Evolutionary conservation across 2,113 vertebrate genomes (phyloP), one percentile per base, ranked within the genome.

Genomic region (Leptodactylus fuscus): DNA sequence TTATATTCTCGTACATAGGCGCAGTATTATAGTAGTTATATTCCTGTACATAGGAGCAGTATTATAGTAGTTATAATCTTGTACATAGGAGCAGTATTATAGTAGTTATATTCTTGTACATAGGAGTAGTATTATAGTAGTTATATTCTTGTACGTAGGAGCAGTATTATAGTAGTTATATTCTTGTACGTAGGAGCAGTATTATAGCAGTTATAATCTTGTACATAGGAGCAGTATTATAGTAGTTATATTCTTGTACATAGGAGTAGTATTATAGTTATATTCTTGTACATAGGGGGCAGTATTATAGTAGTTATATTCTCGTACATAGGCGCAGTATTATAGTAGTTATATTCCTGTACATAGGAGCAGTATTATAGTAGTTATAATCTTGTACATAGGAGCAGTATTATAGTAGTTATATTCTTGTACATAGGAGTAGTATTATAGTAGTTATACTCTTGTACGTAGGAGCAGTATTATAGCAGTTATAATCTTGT

Each of bases 381-480:
- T 58, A 58, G 49, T 51, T 55, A 55, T 55, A 55, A 22, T 55
- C 51, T 55, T 55, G 51, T 55, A 55, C 10, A 55, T 55, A 55
- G 51, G 51, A 8, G 51, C 51, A 55, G 51, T 55, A 55, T 55
- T 55, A 55, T 55, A 55, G 51, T n/a, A 55, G 51, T 55, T 55
- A 55, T 55, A 55, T 55, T 55, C 51, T 55, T 55, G 51, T 55
- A 55, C 10, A 55, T 55, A 55, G 51, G 51, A 20, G 51, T 20
- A 55, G 51, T 55, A 55, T 55, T 55, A n/a, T 55, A 55, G 51
- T 22, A 55, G 51, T 55, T 55, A 55, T n/a, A 55, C n/a, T 55
- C 51, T 55, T 55, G 51, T 55, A 55, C 10, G n/a, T 55, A 55
- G 22, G 51, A 6, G 51, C 51, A 55, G 51, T 55, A 55, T 55